Conservation (phyloP, 2,888 invertebrate genomes). For the Dolichomitus sp. region DNA sequence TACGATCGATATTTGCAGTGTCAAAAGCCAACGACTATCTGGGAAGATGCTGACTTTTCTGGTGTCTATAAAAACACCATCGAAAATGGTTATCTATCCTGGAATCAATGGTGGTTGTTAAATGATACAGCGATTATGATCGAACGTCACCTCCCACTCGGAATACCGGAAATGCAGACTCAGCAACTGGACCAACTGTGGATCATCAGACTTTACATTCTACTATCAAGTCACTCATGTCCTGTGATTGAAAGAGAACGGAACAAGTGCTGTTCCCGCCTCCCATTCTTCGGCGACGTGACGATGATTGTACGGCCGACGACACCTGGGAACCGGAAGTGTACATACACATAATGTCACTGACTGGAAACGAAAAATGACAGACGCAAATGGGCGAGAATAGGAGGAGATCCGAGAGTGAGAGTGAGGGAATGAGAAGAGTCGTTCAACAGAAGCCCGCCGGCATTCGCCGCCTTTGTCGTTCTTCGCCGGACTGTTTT, state of each 20-base stretch:
- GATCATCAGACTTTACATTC: not conserved
- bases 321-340: conserved; percentile 62
- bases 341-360: conserved; percentile 47
- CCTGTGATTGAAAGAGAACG: not conserved
- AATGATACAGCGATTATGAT: not conserved
- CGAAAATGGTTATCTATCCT: not conserved
- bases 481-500: conserved; percentile 61
- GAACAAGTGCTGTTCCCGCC: not conserved
- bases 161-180: not conserved
- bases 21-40: not conserved
- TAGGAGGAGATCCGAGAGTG: conserved; percentile 41
- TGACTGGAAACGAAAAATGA: conserved; percentile 48
- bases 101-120: not conserved
- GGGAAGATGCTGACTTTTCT: not conserved
- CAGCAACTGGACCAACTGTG: not conserved
- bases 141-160: conserved; percentile 4
- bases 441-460: conserved; percentile 64
- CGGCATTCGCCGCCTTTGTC: conserved; percentile 67
- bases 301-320: not conserved
- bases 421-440: conserved; percentile 53
- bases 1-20: not conserved
- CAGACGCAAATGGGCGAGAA: conserved; percentile 61
- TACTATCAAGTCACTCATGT: not conserved
- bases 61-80: not conserved
- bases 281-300: not conserved